These are phyloP conservation scores for Acanthosepion pharaonis DNA, from an alignment of 2,888 invertebrate species.

Conservation along the genomic window DNA sequence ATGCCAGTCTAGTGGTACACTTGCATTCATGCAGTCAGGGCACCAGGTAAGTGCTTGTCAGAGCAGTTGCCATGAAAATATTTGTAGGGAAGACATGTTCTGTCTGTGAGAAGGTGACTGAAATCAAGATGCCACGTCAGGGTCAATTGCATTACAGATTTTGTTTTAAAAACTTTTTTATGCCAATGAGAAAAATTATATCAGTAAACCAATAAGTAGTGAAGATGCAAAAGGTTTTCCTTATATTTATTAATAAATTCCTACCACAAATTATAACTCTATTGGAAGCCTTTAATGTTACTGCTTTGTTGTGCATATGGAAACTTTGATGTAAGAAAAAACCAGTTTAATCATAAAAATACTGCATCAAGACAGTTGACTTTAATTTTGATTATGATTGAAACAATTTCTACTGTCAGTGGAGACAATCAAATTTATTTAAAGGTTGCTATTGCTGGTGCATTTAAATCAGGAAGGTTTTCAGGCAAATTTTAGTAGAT, in stretches of 20 bases:
- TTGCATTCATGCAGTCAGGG: no score
- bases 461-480: background rate
- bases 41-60: no score
- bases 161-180: no score
- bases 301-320: background rate
- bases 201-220: no score
- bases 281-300: background rate
- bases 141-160: no score
- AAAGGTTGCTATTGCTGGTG: background rate
- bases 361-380: background rate
- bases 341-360: background rate
- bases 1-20: no score
- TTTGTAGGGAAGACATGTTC: no score
- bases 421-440: background rate
- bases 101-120: no score
- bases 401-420: background rate
- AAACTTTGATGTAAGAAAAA: background rate
- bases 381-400: background rate
- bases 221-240: no score
- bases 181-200: no score
- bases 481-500: background rate
- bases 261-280: background rate
- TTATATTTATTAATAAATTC: background rate
- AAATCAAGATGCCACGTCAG: no score
- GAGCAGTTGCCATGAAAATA: no score